phyloP scores from a whole-genome alignment of 1,140 invertebrate species.

The Drosophila sp. region DNA sequence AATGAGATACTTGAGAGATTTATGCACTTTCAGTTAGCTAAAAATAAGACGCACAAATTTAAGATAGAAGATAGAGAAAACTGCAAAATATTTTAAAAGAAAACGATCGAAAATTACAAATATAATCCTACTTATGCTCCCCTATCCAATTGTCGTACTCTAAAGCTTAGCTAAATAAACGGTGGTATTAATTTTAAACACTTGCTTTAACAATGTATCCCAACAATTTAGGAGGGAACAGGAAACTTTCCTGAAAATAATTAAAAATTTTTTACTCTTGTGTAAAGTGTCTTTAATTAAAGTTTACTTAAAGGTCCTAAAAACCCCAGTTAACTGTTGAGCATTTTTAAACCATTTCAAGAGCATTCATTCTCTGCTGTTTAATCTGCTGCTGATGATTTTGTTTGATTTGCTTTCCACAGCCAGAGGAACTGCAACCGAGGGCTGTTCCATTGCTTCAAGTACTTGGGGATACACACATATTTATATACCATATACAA shows the following conservation, averaged over 20 bases:
- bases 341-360: slow-evolving; percentile 18
- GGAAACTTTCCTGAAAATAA: slow-evolving; percentile 11
- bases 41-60: too few species aligned
- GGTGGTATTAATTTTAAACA: slow-evolving; percentile 7
- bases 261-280: slow-evolving; percentile 27
- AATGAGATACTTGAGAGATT: not conserved
- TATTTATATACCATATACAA: not conserved
- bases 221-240: slow-evolving; percentile 3
- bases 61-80: too few species aligned
- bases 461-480: slow-evolving; percentile 1
- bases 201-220: slow-evolving; percentile 19
- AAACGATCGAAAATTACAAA: too few species aligned
- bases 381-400: slow-evolving; percentile 39
- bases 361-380: slow-evolving; percentile 15
- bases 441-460: slow-evolving; percentile 27
- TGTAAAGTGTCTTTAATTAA: slow-evolving; percentile 28
- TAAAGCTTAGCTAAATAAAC: slow-evolving; percentile 4
- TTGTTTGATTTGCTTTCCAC: slow-evolving; percentile 35
- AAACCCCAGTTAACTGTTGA: not conserved
- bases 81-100: too few species aligned
- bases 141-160: too few species aligned
- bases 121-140: too few species aligned
- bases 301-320: slow-evolving; percentile 17
- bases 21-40: not conserved
- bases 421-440: slow-evolving; percentile 1